Conservation (phyloP, 2,888 invertebrate species). For the Malacosoma neustria region DNA sequence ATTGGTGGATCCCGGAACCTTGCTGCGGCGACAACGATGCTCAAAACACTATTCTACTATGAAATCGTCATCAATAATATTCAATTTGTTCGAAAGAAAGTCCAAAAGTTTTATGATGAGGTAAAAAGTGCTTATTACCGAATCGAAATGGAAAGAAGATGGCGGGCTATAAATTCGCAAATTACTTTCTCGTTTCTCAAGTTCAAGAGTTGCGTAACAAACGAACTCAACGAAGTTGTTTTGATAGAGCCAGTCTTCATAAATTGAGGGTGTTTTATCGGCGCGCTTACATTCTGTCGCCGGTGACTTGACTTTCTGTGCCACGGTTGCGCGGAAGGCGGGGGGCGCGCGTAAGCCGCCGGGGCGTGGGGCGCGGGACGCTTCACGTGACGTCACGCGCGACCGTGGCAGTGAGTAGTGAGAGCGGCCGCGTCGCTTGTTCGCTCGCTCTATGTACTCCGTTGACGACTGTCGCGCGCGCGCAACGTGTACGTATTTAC, state of each 20-base stretch:
- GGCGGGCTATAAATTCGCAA: slow-evolving; percentile 18
- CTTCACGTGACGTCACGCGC: slow-evolving; percentile 59
- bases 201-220: slow-evolving; percentile 56
- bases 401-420: slow-evolving; percentile 72
- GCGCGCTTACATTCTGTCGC: slow-evolving; percentile 63
- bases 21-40: too few relatives aligned
- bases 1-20: too few relatives aligned
- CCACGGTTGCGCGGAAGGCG: slow-evolving; percentile 50
- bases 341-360: slow-evolving; percentile 28
- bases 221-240: slow-evolving; percentile 36
- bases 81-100: too few relatives aligned
- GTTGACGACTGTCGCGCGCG: slow-evolving; percentile 67
- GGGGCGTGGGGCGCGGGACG: slow-evolving; percentile 33
- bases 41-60: too few relatives aligned
- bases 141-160: slow-evolving; percentile 9
- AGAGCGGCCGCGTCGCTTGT: slow-evolving; percentile 63
- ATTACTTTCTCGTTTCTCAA: slow-evolving; percentile 44
- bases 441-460: slow-evolving; percentile 64
- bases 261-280: slow-evolving; percentile 67
- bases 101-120: too few relatives aligned
- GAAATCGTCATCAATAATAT: too few relatives aligned
- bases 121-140: too few relatives aligned
- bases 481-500: slow-evolving; percentile 52
- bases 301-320: slow-evolving; percentile 66
- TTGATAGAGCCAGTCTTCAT: slow-evolving; percentile 58